Evolutionary conservation across 2,113 vertebrate genomes (phyloP).

Genomic region (Syrmaticus mikado): DNA sequence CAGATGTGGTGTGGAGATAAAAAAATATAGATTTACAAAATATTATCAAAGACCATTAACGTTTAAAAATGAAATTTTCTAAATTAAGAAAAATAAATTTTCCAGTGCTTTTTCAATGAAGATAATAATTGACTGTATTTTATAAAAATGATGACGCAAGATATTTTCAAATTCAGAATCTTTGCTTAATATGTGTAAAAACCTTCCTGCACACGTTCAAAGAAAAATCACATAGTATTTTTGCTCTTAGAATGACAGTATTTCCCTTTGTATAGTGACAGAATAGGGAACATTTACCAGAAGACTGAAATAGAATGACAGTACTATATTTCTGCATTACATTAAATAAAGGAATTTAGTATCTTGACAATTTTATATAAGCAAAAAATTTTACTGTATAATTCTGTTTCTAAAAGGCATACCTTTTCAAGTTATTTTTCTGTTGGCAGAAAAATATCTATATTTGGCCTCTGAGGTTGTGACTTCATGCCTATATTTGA

Average conservation of each 20-base stretch:
- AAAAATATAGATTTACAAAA: not conserved
- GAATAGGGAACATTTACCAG: not conserved
- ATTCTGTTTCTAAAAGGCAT: not conserved
- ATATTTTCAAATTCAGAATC: not conserved
- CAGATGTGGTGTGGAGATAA: not conserved
- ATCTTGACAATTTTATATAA: not conserved
- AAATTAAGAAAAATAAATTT: not conserved
- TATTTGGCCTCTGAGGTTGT: not conserved
- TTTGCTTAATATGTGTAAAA: not conserved
- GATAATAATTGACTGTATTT: not conserved
- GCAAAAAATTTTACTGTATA: not conserved
- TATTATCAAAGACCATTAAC: not conserved
- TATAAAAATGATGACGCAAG: not conserved
- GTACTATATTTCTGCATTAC: not conserved
- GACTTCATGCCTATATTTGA: not conserved
- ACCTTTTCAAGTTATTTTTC: not conserved
- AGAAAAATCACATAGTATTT: not conserved
- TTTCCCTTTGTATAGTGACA: not conserved
- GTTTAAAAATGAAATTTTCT: not conserved
- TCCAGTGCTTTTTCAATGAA: not conserved
- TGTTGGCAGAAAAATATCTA: not conserved
- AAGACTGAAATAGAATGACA: not conserved
- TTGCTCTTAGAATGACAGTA: not conserved
- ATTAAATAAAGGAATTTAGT: not conserved
- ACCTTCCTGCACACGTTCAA: not conserved